A percentile compares a stretch with the other conserved stretches of the same genome.
Conservation (phyloP, 2,888 invertebrate genomes). For the Neoscelio sp. region DNA sequence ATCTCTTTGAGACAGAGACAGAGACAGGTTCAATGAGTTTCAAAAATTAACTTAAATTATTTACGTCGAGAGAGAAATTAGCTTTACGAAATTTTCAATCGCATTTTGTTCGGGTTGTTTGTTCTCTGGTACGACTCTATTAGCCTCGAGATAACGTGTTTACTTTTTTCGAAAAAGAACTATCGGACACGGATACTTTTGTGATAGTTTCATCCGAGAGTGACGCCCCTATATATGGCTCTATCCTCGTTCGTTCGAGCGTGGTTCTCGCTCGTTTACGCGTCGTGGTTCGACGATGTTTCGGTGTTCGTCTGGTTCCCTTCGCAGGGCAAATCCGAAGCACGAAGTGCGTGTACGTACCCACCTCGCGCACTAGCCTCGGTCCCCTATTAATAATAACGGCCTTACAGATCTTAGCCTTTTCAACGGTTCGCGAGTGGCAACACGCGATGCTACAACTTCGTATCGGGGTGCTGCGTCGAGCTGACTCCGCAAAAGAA, state of each 20-base stretch:
- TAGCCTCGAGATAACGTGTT: slow-evolving; percentile 27
- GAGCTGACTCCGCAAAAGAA: slow-evolving; percentile 49
- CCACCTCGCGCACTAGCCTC: slow-evolving; percentile 36
- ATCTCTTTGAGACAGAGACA: too few species aligned
- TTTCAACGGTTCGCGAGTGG: slow-evolving; percentile 73
- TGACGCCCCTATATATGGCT: slow-evolving; percentile 25
- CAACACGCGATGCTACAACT: slow-evolving; percentile 64
- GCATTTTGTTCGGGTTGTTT: too few species aligned
- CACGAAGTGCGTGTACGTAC: slow-evolving; percentile 60
- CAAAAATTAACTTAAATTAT: too few species aligned
- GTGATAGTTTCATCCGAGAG: slow-evolving; percentile 17
- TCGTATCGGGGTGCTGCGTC: slow-evolving; percentile 52
- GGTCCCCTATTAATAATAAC: slow-evolving; percentile 76
- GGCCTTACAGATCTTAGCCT: slow-evolving; percentile 77
- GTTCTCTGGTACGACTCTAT: too few species aligned
- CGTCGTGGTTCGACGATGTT: slow-evolving; percentile 33
- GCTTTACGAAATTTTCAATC: too few species aligned
- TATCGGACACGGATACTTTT: not conserved
- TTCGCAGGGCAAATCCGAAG: slow-evolving; percentile 55
- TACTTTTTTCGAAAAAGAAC: slow-evolving; percentile 13
- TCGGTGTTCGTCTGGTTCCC: slow-evolving; percentile 36
- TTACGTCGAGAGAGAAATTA: too few species aligned
- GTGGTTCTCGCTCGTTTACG: slow-evolving; percentile 28
- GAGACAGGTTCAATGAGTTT: too few species aligned
- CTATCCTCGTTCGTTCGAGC: slow-evolving; percentile 23